Percentiles rank a stretch among this genome's conserved stretches.
Evolutionary conservation across 2,888 invertebrate genomes (phyloP).

Genomic region (Azorinus chamasolen): DNA sequence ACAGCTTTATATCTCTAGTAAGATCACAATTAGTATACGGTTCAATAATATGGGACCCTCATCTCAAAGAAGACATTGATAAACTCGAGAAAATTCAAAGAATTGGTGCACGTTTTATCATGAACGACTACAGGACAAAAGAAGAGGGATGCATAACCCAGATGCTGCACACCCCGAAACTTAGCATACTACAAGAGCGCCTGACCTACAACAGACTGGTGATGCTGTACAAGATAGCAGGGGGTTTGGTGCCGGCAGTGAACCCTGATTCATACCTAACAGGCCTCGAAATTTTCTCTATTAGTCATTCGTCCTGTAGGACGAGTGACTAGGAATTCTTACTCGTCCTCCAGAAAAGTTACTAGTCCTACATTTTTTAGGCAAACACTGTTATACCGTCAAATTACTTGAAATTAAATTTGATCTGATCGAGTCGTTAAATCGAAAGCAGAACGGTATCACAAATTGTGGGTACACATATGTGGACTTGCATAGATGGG

Average conservation of each 20-base stretch:
- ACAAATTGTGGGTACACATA: too few species aligned
- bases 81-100: not conserved
- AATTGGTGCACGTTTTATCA: not conserved
- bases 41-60: slow-evolving; percentile 16
- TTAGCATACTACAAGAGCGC: slow-evolving; percentile 12
- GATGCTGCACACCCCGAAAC: slow-evolving; percentile 10
- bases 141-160: not conserved
- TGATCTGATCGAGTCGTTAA: too few species aligned
- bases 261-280: slow-evolving; percentile 10
- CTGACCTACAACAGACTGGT: slow-evolving; percentile 14
- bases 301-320: too few species aligned
- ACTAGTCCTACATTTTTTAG: too few species aligned
- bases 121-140: not conserved
- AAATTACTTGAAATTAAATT: too few species aligned
- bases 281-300: too few species aligned
- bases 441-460: too few species aligned
- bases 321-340: too few species aligned
- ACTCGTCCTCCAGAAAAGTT: too few species aligned
- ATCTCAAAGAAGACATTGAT: not conserved
- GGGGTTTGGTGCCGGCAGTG: slow-evolving; percentile 13
- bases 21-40: slow-evolving; percentile 21
- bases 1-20: slow-evolving; percentile 9
- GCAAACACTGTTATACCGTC: too few species aligned
- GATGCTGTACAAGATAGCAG: slow-evolving; percentile 26
- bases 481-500: too few species aligned